These are phyloP conservation scores for Myotis vivesi DNA, from an alignment of 2,797 vertebrate species.

Conservation along the genomic window DNA sequence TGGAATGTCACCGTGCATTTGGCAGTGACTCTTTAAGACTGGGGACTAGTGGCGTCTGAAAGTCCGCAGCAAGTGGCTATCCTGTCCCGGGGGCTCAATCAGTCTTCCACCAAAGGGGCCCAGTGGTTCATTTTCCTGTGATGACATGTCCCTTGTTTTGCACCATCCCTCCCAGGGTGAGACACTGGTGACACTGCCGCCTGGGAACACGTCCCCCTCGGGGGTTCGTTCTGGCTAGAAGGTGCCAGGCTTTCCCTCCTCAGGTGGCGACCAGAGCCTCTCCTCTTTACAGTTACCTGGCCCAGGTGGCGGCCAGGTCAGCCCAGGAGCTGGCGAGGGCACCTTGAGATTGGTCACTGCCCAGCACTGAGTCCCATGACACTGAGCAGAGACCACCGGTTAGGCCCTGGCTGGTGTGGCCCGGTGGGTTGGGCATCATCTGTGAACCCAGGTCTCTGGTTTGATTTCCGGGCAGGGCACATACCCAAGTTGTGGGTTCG, in stretches of 20 bases:
- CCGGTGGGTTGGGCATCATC: too few relatives aligned
- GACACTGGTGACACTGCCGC: slow-evolving; percentile 54
- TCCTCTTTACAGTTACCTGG: neutral
- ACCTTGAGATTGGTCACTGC: neutral
- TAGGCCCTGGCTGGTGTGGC: neutral
- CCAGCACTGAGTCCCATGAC: neutral
- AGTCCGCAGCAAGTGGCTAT: slow-evolving; percentile 44
- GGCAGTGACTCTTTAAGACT: neutral
- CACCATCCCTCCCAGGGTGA: slow-evolving; percentile 60
- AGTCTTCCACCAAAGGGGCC: slow-evolving; percentile 62
- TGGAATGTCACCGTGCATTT: neutral
- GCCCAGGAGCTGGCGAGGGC: neutral
- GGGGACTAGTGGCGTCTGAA: slow-evolving; percentile 28
- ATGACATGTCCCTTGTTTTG: slow-evolving; percentile 65
- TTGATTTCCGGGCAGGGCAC: neutral
- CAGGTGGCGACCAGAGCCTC: neutral
- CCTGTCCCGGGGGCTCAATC: slow-evolving; percentile 64
- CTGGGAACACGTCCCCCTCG: neutral
- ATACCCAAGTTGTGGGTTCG: neutral
- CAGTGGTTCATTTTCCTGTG: slow-evolving; percentile 65
- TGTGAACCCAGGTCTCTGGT: neutral
- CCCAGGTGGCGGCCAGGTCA: neutral
- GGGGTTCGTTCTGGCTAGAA: neutral
- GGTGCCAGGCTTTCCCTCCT: slow-evolving; percentile 31
- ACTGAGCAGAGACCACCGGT: neutral